A percentile compares a stretch with the other conserved stretches of the same genome.
These are phyloP conservation scores for Apaloderma vittatum DNA, from an alignment of 2,113 vertebrate species.

Conservation along the genomic window DNA sequence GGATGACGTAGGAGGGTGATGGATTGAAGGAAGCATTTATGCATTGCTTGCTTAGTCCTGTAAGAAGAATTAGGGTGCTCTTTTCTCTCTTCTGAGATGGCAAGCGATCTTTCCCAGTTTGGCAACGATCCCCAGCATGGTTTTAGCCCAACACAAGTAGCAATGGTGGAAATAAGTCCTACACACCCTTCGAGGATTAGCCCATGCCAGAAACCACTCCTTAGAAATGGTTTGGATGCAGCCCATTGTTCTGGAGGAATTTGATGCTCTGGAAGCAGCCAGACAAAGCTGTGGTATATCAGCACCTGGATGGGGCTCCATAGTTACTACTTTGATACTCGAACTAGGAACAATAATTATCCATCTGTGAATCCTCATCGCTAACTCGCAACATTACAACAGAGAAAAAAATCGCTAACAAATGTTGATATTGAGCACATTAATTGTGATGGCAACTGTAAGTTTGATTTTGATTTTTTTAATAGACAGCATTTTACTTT, in stretches of 20 bases:
- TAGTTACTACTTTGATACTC: neutral
- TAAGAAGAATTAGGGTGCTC: neutral
- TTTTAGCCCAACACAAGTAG: neutral
- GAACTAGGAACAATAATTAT: neutral
- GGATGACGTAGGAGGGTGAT: neutral
- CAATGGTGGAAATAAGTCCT: neutral
- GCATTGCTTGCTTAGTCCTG: neutral
- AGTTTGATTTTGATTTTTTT: constrained; percentile 15
- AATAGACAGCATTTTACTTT: neutral
- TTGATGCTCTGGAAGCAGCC: neutral
- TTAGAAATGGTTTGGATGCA: neutral
- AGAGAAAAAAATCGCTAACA: neutral
- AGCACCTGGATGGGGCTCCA: neutral
- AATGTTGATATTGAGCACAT: neutral
- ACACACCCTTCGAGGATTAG: neutral
- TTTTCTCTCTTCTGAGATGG: neutral
- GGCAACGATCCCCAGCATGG: too few species aligned
- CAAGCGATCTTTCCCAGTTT: neutral
- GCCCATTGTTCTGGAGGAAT: neutral
- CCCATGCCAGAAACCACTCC: neutral
- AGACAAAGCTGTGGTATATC: neutral
- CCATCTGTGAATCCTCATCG: neutral
- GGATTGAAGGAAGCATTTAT: neutral
- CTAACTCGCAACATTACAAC: neutral
- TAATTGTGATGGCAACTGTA: neutral